Base-by-base conservation (phyloP, 2,113 vertebrate genomes). In the Stegastes partitus region DNA sequence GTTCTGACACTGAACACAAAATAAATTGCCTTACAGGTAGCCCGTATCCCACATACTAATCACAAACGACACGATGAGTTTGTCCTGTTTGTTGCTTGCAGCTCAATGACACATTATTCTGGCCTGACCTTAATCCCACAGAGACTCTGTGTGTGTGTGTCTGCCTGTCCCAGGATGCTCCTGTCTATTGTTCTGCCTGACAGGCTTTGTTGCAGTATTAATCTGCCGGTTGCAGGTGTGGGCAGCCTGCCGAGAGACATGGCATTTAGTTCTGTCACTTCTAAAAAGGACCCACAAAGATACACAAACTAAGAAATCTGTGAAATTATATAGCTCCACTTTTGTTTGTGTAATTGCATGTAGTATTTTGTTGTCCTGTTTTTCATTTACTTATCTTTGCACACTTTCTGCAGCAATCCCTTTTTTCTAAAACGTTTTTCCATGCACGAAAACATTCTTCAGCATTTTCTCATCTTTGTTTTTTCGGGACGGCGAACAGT, bases 81-180 rank as follows among this genome's bases (percentile, higher is more conserved):
- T 57, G 54, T 85, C 63, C 26, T 64, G 45, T 68, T 66, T 78
- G 58, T 82, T 74, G 71, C 64, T 72, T 55, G 45, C 63, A 70
- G 80, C 64, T 87, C 71, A 78, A 58, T 72, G 62, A 63, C 84
- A 87, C 66, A 25, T 77, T 86, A 87, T 86, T 84, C 79, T 61
- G 68, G 61, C 68, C 51, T 91, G 91, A 92, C 92, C 89, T 83
- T 91, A 93, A 93, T 93, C 91, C 85, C 53, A 16, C 69, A 59
- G 66, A 85, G 74, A 86, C 42, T 83, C 19, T 85, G 87, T 83
- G 62, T 70, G 31, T 23, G 28, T 18, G 25, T 70, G 31, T n/a
- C 22, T 18, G 31, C 21, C 67, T 68, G 64, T 9, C 55, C 67
- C 11, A 28, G 37, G 66, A 77, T 73, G 49, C 64, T 81, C 76